Evolutionary conservation across 2,113 vertebrate species (phyloP).

Genomic region (Kryptolebias marmoratus): DNA sequence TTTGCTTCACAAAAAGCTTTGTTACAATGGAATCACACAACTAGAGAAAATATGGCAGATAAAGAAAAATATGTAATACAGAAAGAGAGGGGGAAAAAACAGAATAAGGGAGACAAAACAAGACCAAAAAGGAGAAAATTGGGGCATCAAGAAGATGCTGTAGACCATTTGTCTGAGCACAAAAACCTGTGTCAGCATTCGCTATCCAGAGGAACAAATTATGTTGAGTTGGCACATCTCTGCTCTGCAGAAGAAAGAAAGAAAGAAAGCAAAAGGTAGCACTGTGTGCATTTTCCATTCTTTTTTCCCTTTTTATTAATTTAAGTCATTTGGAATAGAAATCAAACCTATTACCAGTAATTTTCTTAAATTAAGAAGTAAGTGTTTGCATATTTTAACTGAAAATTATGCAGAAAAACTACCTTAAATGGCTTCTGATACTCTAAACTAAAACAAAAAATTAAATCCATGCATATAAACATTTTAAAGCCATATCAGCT

Average conservation of each 20-base stretch:
- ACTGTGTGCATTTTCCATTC: background rate
- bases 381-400: background rate
- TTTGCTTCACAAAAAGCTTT: background rate
- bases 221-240: constrained; percentile 66
- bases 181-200: constrained; percentile 70
- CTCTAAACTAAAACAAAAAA: no score
- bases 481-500: no score
- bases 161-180: constrained; percentile 53
- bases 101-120: background rate
- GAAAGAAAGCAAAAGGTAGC: constrained; percentile 26
- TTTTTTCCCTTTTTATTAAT: background rate
- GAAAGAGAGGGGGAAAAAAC: background rate
- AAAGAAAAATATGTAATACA: background rate
- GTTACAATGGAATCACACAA: background rate
- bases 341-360: background rate
- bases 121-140: background rate
- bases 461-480: no score
- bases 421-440: no score
- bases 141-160: constrained; percentile 7
- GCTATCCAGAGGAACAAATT: constrained; percentile 29
- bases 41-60: background rate
- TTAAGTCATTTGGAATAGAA: background rate
- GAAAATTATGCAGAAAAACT: no score
- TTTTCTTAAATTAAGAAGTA: no score
- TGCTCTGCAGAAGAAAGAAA: constrained; percentile 43